Base-by-base conservation (phyloP, 2,888 invertebrate genomes). In the Pedicia rivosa region DNA sequence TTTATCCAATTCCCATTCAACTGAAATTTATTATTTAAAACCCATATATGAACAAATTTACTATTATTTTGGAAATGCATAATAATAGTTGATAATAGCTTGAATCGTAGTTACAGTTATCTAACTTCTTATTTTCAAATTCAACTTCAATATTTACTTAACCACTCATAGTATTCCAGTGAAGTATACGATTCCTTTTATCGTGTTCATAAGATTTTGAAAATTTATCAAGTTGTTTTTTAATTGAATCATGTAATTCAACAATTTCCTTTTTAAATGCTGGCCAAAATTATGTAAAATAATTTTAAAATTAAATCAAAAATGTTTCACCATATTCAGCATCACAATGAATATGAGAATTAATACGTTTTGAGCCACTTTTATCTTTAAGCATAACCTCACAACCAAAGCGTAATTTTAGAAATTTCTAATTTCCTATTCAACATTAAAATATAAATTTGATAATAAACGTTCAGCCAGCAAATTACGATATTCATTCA, bases 361-460 rank as follows among this genome's bases (percentile, higher is more conserved):
- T 92, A 35, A 97, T 86, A 46, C 91, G 72, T 52, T 90, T 88
- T 0, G 97, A 97, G 59, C 97, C 95, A 15, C 82, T 81, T 26
- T 97, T 82, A 60, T 98, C 98, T 55, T 94, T 92, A 24, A 98
- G 62, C 98, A 98, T 98, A 0, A 95, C 94, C 65, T 98, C 97
- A 65, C 97, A 98, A 51, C 94, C 95, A 67, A 98, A 97, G 44
- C 87, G 70, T 32, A 92, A 65, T 62, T 97, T 97, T 4, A 98
- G 62, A 98, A 65, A 58, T 97, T 92, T 42, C 88, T 72, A 39
- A 87, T 79, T 67, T 94, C 94, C 46, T 82, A 78, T 49, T 86
- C 87, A 0, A 87, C 83, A 54, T 88, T 87, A 50, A 87, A 88
- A 42, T 79, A 78, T 51, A 78, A 46, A 53, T 86, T 84, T 0